Evolutionary conservation across 2,888 invertebrate species (phyloP).

Genomic region (Lepetodrilus schrolli): DNA sequence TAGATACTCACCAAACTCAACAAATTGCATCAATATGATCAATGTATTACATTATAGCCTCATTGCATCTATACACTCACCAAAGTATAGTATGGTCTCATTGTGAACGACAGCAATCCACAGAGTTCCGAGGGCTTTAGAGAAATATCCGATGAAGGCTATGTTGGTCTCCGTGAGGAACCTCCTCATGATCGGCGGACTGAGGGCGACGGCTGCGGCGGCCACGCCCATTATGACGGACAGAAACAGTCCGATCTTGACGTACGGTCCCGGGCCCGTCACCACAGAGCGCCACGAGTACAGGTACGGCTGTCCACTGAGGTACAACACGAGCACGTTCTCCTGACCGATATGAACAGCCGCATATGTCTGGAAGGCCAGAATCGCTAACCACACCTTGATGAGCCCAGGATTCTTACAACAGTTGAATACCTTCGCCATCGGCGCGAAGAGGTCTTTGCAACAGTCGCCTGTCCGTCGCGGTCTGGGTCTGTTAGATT

Average conservation of each 20-base stretch:
- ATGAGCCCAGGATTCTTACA: slow-evolving; percentile 61
- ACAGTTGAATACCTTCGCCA: slow-evolving; percentile 64
- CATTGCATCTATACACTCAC: slow-evolving; percentile 56
- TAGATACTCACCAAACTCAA: no score
- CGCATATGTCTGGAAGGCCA: slow-evolving; percentile 73
- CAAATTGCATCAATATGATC: no score
- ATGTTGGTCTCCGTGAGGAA: slow-evolving; percentile 66
- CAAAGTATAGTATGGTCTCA: slow-evolving; percentile 67
- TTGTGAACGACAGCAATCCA: slow-evolving; percentile 71
- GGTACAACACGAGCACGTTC: slow-evolving; percentile 69
- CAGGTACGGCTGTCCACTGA: slow-evolving; percentile 61
- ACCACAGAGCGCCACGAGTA: slow-evolving; percentile 37
- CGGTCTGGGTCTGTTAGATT: slow-evolving; percentile 37
- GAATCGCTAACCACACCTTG: slow-evolving; percentile 71
- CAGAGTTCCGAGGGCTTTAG: slow-evolving; percentile 72
- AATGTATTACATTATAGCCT: no score
- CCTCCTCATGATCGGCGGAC: slow-evolving; percentile 61
- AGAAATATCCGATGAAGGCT: slow-evolving; percentile 67
- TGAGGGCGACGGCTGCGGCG: slow-evolving; percentile 61
- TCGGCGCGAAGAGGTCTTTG: slow-evolving; percentile 64
- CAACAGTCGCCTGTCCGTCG: slow-evolving; percentile 60
- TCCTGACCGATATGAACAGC: slow-evolving; percentile 74
- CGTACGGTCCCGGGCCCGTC: slow-evolving; percentile 57
- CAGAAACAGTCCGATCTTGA: slow-evolving; percentile 65
- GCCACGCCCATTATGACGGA: slow-evolving; percentile 68